Conservation (phyloP, 2,113 vertebrate genomes). For the Eulacestoma nigropectus region DNA sequence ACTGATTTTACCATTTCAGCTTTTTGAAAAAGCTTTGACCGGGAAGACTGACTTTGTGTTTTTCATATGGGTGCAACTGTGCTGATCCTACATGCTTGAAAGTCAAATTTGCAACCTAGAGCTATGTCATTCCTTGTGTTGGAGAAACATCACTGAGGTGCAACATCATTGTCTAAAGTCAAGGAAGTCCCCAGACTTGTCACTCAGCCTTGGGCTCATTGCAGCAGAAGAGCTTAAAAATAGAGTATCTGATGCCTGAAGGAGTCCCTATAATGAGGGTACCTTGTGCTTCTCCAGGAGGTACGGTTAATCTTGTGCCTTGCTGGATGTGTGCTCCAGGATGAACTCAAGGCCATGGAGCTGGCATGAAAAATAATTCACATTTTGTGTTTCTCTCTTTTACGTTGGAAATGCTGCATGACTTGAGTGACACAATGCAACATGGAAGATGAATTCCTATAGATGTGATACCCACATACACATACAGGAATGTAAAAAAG, state of each 20-base stretch:
- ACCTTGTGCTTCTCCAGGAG: neutral
- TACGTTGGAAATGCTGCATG: neutral
- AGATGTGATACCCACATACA: accelerated
- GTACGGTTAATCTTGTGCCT: neutral
- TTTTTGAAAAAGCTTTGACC: neutral
- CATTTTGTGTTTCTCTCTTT: neutral
- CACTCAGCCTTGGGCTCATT: neutral
- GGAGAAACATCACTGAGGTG: neutral
- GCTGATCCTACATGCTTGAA: neutral
- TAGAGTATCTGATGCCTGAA: neutral
- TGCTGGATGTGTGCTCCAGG: neutral
- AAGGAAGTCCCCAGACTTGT: neutral
- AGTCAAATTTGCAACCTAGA: neutral
- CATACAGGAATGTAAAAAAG: neutral
- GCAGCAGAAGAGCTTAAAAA: neutral
- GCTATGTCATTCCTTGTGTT: neutral
- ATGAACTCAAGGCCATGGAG: neutral
- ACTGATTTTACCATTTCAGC: neutral
- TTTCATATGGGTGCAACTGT: neutral
- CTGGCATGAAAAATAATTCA: neutral
- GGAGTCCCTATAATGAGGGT: neutral
- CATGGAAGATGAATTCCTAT: neutral
- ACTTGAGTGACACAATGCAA: neutral
- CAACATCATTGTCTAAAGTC: neutral
- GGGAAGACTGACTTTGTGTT: neutral